Evolutionary conservation across 2,113 vertebrate genomes (phyloP), one percentile per base, ranked within the genome.

Genomic region (Melierax canorus): DNA sequence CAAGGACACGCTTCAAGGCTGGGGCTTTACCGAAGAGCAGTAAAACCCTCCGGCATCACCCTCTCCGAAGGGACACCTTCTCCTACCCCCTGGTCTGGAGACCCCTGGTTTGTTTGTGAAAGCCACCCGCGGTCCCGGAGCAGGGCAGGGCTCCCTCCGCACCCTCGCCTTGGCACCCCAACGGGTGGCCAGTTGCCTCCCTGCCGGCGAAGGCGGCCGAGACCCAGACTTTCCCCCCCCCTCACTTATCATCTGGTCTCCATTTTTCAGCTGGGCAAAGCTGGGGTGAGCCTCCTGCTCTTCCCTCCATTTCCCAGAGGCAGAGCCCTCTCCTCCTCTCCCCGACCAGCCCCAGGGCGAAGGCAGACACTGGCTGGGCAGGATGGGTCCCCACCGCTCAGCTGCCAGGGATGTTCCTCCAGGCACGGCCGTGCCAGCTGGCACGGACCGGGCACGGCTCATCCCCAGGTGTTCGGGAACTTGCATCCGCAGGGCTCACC

Each of bases 181-280:
- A 34, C 10, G 1, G 34, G 29, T 15, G 2, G 9, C 86, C 86
- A 56, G 73, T 34, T 53, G 43, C 50, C 22, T 89, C 14, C 39
- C 75, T 1, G 1, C 8, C 1, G 0, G 20, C 2, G 0, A 76
- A 68, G 24, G 12, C 2, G 6, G 21, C 45, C 13, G 8, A 60
- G 41, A 69, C 21, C 8, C 4, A 0, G 7, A 2, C 32, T 32
- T 80, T 29, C 30, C 26, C 6, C 18, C 17, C 29, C 14, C 66
- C 21, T 15, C 23, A 66, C 21, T 53, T 38, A 24, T 36, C 29
- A 11, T 39, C 43, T 39, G 2, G 14, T 9, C 27, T 48, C 46
- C 1, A 0, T 9, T 62, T 53, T 11, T 36, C 30, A 26, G 14
- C 22, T 36, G 43, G 21, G 43, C 10, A 46, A 38, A 91, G 67